A percentile compares a stretch with the other conserved stretches of the same genome.
Conservation (phyloP, 2,113 vertebrate species). For the Poeciliopsis occidentalis region DNA sequence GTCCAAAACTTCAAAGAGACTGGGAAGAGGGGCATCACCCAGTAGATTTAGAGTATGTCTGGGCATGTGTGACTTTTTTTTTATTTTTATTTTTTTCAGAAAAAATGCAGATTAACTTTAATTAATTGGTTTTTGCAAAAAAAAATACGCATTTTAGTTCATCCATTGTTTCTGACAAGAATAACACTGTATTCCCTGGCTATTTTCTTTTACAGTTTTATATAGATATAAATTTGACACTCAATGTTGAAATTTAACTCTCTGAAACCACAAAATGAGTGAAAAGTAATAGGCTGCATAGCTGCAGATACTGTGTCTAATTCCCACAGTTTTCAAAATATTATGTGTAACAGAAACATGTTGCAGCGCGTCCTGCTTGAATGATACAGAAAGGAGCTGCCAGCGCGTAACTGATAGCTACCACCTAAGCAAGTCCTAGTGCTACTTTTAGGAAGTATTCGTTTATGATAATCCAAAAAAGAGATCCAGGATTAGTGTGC, state of each 20-base stretch:
- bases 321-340: slow-evolving; percentile 68
- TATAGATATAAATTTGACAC: slow-evolving; percentile 10
- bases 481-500: background rate
- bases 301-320: slow-evolving; percentile 42
- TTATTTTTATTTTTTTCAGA: background rate
- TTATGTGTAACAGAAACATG: slow-evolving; percentile 55
- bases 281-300: slow-evolving; percentile 14
- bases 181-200: background rate
- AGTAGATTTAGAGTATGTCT: slow-evolving; percentile 22
- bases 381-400: slow-evolving; percentile 42
- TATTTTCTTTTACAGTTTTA: background rate
- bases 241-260: slow-evolving; percentile 10
- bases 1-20: slow-evolving; percentile 80
- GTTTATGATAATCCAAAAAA: background rate
- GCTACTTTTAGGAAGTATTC: background rate
- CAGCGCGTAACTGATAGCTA: slow-evolving; percentile 42
- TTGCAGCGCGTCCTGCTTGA: slow-evolving; percentile 51
- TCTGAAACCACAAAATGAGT: background rate
- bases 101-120: slow-evolving; percentile 18
- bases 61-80: slow-evolving; percentile 9
- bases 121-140: slow-evolving; percentile 21
- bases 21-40: slow-evolving; percentile 36
- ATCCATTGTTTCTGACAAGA: slow-evolving; percentile 15
- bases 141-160: slow-evolving; percentile 8
- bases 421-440: background rate